phyloP scores from a whole-genome alignment of 2,888 invertebrate genomes.

The Arrhopalites spinosus region DNA sequence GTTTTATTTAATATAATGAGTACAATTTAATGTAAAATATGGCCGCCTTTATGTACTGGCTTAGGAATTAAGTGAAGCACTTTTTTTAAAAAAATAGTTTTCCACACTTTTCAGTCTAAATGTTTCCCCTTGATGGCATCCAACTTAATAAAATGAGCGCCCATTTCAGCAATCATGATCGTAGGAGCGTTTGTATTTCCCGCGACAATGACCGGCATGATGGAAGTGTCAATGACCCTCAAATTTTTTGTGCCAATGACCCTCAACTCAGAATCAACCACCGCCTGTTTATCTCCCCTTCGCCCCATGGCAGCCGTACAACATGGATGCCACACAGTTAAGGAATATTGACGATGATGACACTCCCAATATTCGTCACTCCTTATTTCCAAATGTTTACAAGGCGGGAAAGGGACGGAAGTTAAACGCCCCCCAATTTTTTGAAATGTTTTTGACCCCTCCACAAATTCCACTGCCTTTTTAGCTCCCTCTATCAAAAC shows the following conservation, averaged over 20 bases:
- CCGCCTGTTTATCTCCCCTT: background rate
- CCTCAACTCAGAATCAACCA: slow-evolving; percentile 10
- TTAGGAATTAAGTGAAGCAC: no score
- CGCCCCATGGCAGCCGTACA: slow-evolving; percentile 3
- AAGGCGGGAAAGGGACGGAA: slow-evolving; percentile 26
- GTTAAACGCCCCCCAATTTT: slow-evolving; percentile 27
- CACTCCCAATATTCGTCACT: slow-evolving; percentile 49
- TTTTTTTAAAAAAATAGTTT: no score
- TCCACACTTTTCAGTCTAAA: no score
- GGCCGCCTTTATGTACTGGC: no score
- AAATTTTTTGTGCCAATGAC: slow-evolving; percentile 7
- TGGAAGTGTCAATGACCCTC: background rate
- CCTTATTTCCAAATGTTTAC: slow-evolving; percentile 39
- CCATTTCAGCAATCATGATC: slow-evolving; percentile 40
- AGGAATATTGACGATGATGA: slow-evolving; percentile 44
- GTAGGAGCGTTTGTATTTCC: background rate
- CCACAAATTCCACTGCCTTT: slow-evolving; percentile 38
- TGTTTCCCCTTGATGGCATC: no score
- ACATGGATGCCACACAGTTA: slow-evolving; percentile 33
- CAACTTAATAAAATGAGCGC: slow-evolving; percentile 6
- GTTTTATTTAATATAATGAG: no score
- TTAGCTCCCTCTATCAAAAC: slow-evolving; percentile 13
- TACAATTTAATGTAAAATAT: no score
- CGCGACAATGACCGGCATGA: background rate
- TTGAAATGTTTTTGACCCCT: slow-evolving; percentile 44